These are phyloP conservation scores for Schizothorax lantsangensis DNA, from an alignment of 2,797 vertebrate genomes.

Conservation along the genomic window DNA sequence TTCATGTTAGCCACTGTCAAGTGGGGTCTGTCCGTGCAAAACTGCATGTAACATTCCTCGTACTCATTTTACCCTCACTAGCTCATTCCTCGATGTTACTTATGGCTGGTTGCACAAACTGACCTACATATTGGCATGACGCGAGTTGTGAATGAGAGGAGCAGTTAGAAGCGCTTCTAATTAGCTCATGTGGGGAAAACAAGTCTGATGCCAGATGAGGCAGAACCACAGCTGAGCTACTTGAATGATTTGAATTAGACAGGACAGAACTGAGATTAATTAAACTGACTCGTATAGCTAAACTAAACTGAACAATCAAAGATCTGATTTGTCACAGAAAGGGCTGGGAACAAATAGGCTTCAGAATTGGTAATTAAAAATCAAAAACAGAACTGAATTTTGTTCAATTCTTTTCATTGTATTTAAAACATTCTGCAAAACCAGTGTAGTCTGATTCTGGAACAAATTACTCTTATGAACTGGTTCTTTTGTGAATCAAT, in stretches of 20 bases:
- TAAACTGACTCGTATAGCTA: not conserved
- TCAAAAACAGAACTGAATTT: not conserved
- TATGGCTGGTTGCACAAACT: not conserved
- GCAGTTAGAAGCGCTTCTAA: not conserved
- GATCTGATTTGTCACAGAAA: not conserved
- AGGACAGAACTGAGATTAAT: not conserved
- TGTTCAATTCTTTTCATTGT: not conserved
- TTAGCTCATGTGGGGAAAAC: constrained; percentile 12
- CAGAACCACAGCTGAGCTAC: constrained; percentile 9
- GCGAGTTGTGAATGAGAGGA: not conserved
- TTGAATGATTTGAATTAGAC: constrained; percentile 1
- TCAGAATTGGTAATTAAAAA: not conserved
- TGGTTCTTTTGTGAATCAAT: not conserved
- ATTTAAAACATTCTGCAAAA: not conserved
- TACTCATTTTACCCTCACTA: not conserved
- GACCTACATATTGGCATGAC: not conserved
- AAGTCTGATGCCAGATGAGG: not conserved
- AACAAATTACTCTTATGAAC: not conserved
- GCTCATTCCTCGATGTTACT: not conserved
- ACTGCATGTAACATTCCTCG: not conserved
- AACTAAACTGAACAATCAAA: not conserved
- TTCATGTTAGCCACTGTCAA: not conserved
- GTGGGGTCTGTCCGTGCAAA: not conserved
- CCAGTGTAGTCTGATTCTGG: not conserved
- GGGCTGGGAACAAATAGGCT: not conserved